Percentiles rank a stretch among this genome's conserved stretches.
Evolutionary conservation across 2,797 vertebrate species (phyloP).

Genomic region (Coendou prehensilis): DNA sequence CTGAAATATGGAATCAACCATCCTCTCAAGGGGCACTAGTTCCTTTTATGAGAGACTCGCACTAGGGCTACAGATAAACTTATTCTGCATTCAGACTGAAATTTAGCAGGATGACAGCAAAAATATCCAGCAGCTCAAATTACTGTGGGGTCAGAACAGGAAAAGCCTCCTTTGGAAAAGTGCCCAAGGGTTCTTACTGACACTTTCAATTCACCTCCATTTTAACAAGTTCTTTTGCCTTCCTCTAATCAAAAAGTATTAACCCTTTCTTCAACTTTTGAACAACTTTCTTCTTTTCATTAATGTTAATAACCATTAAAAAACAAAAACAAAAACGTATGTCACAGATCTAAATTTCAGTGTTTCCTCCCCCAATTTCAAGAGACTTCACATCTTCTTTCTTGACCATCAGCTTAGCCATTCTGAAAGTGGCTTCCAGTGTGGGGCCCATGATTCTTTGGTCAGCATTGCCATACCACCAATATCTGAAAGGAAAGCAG

Average conservation of each 20-base stretch:
- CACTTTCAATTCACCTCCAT: background rate
- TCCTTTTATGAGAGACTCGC: background rate
- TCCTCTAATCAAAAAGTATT: constrained; percentile 1
- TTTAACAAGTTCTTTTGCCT: constrained; percentile 35
- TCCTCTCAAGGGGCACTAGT: background rate
- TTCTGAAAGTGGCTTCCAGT: background rate
- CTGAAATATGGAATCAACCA: background rate
- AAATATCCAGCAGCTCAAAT: constrained; percentile 3
- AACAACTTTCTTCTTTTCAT: constrained; percentile 24
- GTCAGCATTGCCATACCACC: background rate
- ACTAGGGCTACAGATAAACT: background rate
- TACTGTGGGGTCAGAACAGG: background rate
- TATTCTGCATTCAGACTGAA: background rate
- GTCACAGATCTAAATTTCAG: background rate
- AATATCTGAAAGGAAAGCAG: constrained; percentile 19
- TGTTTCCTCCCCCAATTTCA: background rate
- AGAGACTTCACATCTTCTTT: background rate
- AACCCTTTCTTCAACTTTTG: constrained; percentile 15
- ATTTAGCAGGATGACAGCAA: constrained; percentile 43
- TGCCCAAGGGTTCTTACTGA: background rate
- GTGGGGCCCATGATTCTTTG: background rate
- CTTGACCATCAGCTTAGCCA: background rate
- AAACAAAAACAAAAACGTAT: background rate
- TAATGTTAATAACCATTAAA: background rate
- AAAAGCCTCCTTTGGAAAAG: background rate